Conservation (phyloP, 2,113 vertebrate species). For the Sinosuthora webbiana region DNA sequence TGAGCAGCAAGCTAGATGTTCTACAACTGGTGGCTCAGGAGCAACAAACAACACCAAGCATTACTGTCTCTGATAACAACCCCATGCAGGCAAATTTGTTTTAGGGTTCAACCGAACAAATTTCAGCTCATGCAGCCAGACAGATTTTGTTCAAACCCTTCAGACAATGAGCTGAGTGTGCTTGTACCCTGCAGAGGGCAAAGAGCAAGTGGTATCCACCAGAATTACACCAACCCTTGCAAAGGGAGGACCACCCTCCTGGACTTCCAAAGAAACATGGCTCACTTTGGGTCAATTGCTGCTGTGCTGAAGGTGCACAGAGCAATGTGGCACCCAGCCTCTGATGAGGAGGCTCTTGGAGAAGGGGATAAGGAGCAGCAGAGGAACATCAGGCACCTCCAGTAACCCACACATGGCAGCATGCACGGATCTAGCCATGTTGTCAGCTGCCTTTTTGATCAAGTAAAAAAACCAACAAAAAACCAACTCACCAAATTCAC, state of each 20-base stretch:
- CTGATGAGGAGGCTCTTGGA: not conserved
- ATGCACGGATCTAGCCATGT: not conserved
- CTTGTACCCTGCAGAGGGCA: not conserved
- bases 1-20: not conserved
- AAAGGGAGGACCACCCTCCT: not conserved
- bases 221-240: not conserved
- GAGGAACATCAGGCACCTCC: not conserved
- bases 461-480: not conserved
- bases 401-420: not conserved
- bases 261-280: rapidly evolving
- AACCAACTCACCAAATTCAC: not conserved
- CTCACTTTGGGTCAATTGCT: not conserved
- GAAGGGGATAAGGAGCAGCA: not conserved
- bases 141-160: not conserved
- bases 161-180: not conserved
- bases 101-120: not conserved
- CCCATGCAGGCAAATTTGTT: not conserved
- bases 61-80: not conserved
- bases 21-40: not conserved
- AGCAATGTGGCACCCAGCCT: not conserved
- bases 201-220: not conserved
- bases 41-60: not conserved
- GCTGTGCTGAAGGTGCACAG: not conserved
- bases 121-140: not conserved
- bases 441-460: not conserved